phyloP scores from a whole-genome alignment of 1,140 invertebrate species.

The Eueides isabella region DNA sequence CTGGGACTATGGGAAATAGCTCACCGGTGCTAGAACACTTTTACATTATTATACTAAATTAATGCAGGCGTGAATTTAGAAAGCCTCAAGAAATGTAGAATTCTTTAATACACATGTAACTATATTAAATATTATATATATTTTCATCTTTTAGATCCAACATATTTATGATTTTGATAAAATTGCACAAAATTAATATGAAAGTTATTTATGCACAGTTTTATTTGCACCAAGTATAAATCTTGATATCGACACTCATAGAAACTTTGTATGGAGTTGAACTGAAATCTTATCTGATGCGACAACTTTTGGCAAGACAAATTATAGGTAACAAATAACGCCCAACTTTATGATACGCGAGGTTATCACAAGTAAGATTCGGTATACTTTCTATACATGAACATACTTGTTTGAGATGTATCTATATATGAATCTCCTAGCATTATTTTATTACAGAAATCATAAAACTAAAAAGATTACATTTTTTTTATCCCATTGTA shows the following conservation, averaged over 20 bases:
- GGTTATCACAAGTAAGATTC: constrained; percentile 64
- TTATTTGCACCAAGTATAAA: constrained; percentile 33
- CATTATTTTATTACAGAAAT: too few relatives aligned
- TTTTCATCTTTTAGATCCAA: background rate
- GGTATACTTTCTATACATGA: constrained; percentile 40
- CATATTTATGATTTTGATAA: background rate
- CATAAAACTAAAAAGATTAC: too few relatives aligned
- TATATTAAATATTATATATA: background rate
- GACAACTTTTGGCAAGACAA: constrained; percentile 65
- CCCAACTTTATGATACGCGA: constrained; percentile 69
- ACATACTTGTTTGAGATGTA: background rate
- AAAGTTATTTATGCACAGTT: constrained; percentile 24
- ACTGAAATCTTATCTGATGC: constrained; percentile 58
- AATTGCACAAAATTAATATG: background rate
- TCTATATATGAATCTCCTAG: background rate
- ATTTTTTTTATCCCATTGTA: too few relatives aligned
- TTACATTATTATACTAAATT: constrained; percentile 72
- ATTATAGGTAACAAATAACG: constrained; percentile 68
- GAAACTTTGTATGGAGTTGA: constrained; percentile 35
- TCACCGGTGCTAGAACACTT: constrained; percentile 66
- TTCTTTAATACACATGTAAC: background rate
- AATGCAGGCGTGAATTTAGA: constrained; percentile 44
- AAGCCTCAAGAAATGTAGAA: background rate
- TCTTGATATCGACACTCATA: constrained; percentile 29
- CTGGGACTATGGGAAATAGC: constrained; percentile 77